Base-by-base conservation (phyloP, 2,888 invertebrate species). In the Drosophila pseudotalamancana region DNA sequence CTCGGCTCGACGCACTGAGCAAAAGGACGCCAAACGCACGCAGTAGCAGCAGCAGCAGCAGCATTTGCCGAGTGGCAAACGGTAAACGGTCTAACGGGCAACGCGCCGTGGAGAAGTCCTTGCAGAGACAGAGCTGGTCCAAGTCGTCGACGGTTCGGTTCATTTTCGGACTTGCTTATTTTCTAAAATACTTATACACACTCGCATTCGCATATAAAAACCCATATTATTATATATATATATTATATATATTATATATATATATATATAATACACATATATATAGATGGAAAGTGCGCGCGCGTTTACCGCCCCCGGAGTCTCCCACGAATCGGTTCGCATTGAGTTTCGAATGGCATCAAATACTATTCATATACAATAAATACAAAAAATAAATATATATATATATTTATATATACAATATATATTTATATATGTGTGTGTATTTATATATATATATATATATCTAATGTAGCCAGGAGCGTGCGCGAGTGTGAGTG, bases 81-180 rank as follows among this genome's bases (percentile, higher is more conserved):
- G 74, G 70, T 65, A 42, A 66, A 53, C 70, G 64, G 56, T 45
- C 43, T 37, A 66, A 53, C 70, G 64, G 56, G 50, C 43, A 72
- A 71, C 48, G 35, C 63, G 67, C 59, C 66, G 75, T 60, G 69
- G 71, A 55, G 65, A 72, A 72, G 70, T 69, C 63, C 72, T 59
- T 61, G 63, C 77, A 73, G 77, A 76, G 77, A 82, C 82, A 83
- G 84, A 83, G 86, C 78, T 77, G 78, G 66, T 86, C 76, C 84
- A 86, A 82, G 82, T 86, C 86, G 82, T 83, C 84, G 84, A 83
- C 86, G 83, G 82, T 86, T 83, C 82, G 82, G 82, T 83, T 86
- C 82, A 72, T 76, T 83, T 84, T 84, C 87, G 83, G 83, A 84
- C 75, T 84, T 87, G 85, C 87, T 87, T 84, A 84, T 87, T 84